Base-by-base conservation (phyloP, 1,140 invertebrate genomes). In the Ganaspis sp. region DNA sequence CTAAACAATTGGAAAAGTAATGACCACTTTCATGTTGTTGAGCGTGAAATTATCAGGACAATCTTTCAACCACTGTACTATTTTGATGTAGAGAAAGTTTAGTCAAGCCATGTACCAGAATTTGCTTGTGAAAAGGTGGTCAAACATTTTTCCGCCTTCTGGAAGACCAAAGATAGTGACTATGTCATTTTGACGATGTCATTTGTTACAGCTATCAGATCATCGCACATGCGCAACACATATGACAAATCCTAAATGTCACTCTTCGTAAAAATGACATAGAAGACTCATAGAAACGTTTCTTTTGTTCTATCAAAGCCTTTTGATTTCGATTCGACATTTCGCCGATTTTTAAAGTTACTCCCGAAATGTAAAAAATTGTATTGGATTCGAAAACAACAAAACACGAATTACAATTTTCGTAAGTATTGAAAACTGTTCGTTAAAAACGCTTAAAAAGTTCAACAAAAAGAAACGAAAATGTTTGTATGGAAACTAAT, bases 161-260 rank as follows among this genome's bases (percentile, higher is more conserved):
- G 54, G 15, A 49, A 74, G 72, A 49, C 76, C 58, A 88, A 82
- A 87, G 87, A 88, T 88, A 88, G 83, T 73, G 80, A 81, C 85
- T 79, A 84, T 86, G 83, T 78, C 84, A 78, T 85, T 87, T 88
- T 83, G 85, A 86, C 86, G 86, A 88, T 87, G 87, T 87, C 87
- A 88, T 88, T 88, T 87, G 86, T 88, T 88, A 88, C 78, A 77
- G 80, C 77, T 85, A 88, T 88, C 87, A 86, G 86, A 88, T 88
- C 78, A 81, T 83, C 78, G 81, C 81, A 74, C 76, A 83, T 86
- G 83, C 82, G 81, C 83, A 80, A 78, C 76, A 82, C 78, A 80
- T 84, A 83, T 72, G 73, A 74, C 69, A 79, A 72, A 77, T 70
- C 70, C 75, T 42, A 80, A 80, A 80, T 73, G 74, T 80, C 79